A percentile compares a stretch with the other conserved stretches of the same genome.
phyloP scores from a whole-genome alignment of 2,113 vertebrate species.

The Albula glossodonta region DNA sequence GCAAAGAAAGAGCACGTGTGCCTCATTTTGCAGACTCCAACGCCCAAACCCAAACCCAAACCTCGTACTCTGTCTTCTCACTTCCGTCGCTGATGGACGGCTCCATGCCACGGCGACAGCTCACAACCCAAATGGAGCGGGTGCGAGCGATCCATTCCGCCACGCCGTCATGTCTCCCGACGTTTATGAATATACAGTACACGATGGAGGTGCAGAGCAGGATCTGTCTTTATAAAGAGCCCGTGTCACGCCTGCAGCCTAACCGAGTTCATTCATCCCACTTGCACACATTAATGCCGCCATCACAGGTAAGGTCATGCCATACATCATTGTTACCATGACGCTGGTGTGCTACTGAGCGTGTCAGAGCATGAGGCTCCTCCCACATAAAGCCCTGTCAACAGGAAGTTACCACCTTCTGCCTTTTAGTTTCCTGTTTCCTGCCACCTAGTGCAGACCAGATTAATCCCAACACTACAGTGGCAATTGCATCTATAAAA shows the following conservation, averaged over 20 bases:
- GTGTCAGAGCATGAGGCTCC: slow-evolving; percentile 46
- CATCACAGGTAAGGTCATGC: slow-evolving; percentile 80
- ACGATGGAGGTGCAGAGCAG: slow-evolving; percentile 59
- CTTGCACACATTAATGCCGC: slow-evolving; percentile 78
- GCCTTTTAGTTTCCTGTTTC: background rate
- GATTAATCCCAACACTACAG: background rate
- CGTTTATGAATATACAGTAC: slow-evolving; percentile 70
- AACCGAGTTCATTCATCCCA: slow-evolving; percentile 79
- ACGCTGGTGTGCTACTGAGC: slow-evolving; percentile 60
- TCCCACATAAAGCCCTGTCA: background rate
- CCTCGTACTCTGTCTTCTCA: slow-evolving; percentile 22
- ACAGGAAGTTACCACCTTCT: too few species aligned
- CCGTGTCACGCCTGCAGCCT: slow-evolving; percentile 66
- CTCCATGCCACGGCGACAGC: slow-evolving; percentile 52
- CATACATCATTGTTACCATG: slow-evolving; percentile 77
- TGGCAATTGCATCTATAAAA: background rate
- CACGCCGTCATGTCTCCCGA: slow-evolving; percentile 56
- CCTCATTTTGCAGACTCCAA: background rate
- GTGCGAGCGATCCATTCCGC: slow-evolving; percentile 45
- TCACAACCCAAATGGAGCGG: slow-evolving; percentile 30
- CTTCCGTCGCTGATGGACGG: slow-evolving; percentile 48
- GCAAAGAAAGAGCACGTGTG: background rate
- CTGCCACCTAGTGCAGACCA: background rate
- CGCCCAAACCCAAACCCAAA: background rate
- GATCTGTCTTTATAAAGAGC: slow-evolving; percentile 78